Conservation (phyloP, 1,140 invertebrate genomes). For the Pogonus chalceus region DNA sequence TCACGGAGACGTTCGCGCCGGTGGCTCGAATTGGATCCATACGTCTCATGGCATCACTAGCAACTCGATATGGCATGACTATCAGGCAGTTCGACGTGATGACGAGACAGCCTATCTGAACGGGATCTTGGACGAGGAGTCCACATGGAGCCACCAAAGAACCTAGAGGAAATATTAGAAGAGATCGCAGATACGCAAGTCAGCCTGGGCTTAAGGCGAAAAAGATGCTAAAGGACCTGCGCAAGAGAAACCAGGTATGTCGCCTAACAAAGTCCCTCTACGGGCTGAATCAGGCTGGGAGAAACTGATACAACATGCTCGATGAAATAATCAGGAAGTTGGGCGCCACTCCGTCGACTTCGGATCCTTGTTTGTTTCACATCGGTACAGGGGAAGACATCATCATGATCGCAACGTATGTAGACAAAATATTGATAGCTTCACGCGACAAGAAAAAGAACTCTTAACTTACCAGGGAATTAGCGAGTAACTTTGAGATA, state of each 20-base stretch:
- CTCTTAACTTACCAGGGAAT: too few species aligned
- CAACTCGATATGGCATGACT: not conserved
- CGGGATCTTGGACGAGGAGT: slow-evolving; percentile 32
- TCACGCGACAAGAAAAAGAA: too few species aligned
- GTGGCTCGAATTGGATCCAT: slow-evolving; percentile 21
- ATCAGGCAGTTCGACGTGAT: slow-evolving; percentile 35
- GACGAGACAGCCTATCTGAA: slow-evolving; percentile 36
- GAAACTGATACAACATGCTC: slow-evolving; percentile 21
- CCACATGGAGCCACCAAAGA: slow-evolving; percentile 32
- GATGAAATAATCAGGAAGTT: slow-evolving; percentile 17
- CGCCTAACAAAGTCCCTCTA: slow-evolving; percentile 24
- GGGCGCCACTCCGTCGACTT: slow-evolving; percentile 11
- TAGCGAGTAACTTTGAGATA: too few species aligned
- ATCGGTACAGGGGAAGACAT: slow-evolving; percentile 11
- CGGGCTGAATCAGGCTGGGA: slow-evolving; percentile 28
- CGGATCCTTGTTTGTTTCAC: slow-evolving; percentile 26
- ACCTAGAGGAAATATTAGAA: slow-evolving; percentile 30
- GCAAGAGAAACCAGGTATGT: slow-evolving; percentile 1
- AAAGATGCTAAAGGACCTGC: too few species aligned
- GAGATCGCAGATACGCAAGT: slow-evolving; percentile 25
- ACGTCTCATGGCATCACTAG: slow-evolving; percentile 29
- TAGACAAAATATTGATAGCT: slow-evolving; percentile 25
- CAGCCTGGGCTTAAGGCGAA: not conserved
- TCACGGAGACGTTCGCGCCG: slow-evolving; percentile 29
- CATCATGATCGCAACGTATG: slow-evolving; percentile 22